phyloP scores from a whole-genome alignment of 2,888 invertebrate genomes.

The Aspidiotus rigidus region DNA sequence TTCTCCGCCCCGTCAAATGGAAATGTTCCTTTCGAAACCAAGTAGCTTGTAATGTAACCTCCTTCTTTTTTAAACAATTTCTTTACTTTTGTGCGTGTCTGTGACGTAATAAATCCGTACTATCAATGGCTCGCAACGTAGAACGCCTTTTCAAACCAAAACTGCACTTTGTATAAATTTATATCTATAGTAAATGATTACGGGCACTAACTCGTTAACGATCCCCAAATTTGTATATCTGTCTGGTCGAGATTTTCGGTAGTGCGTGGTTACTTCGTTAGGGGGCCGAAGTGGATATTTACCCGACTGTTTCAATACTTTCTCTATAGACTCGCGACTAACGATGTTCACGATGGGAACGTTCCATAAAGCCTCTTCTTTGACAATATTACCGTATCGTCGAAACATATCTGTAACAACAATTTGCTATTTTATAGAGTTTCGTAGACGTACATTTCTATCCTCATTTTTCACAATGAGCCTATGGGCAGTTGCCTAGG shows the following conservation, averaged over 20 bases:
- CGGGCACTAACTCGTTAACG: constrained; percentile 65
- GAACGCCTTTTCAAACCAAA: no score
- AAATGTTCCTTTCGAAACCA: no score
- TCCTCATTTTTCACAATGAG: no score
- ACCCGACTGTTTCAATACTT: constrained; percentile 61
- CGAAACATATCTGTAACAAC: constrained; percentile 55
- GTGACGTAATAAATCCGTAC: no score
- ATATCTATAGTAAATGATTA: no score
- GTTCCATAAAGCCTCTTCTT: constrained; percentile 66
- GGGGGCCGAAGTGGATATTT: constrained; percentile 72
- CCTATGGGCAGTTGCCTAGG: no score
- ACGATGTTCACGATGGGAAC: constrained; percentile 64
- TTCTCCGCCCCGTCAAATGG: no score
- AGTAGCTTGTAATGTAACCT: no score
- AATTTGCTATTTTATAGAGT: constrained; percentile 24
- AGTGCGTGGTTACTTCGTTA: constrained; percentile 68
- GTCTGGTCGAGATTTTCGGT: constrained; percentile 63
- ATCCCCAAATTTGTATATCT: constrained; percentile 72
- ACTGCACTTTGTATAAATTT: no score
- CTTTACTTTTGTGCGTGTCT: no score
- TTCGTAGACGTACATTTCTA: constrained; percentile 1
- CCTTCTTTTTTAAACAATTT: no score
- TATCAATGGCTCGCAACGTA: no score
- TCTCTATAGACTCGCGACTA: constrained; percentile 61
- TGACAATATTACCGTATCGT: constrained; percentile 63